Conservation (phyloP, 2,888 invertebrate species). For the Phlogophora meticulosa region DNA sequence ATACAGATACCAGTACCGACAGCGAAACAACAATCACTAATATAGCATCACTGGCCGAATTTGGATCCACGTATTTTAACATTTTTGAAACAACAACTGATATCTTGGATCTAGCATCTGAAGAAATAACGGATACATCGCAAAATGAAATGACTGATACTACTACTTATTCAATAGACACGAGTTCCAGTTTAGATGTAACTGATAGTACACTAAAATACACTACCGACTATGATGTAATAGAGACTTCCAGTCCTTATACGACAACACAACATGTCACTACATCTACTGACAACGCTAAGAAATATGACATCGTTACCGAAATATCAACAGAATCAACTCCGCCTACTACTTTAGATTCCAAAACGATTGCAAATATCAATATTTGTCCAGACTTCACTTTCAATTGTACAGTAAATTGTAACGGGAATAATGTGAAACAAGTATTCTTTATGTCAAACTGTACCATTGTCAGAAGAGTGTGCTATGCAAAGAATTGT, state of each 20-base stretch:
- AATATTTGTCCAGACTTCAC: conserved; percentile 73
- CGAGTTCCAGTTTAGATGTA: conserved; percentile 16
- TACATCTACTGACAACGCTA: conserved; percentile 28
- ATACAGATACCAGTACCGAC: conserved; percentile 48
- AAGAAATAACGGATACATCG: conserved; percentile 15
- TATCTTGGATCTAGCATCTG: conserved; percentile 19
- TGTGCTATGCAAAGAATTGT: conserved; percentile 79
- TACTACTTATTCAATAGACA: conserved; percentile 26
- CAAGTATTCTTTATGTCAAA: conserved; percentile 82
- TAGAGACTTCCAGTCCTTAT: conserved; percentile 39
- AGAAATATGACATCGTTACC: conserved; percentile 30
- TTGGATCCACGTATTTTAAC: conserved; percentile 21
- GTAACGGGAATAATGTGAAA: conserved; percentile 80
- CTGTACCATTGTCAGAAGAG: conserved; percentile 76
- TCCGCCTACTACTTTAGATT: conserved; percentile 17
- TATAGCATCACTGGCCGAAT: conserved; percentile 29
- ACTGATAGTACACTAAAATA: conserved; percentile 31
- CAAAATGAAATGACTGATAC: conserved; percentile 30
- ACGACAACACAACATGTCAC: conserved; percentile 13
- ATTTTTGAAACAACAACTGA: conserved; percentile 36
- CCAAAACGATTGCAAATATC: conserved; percentile 16
- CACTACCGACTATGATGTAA: conserved; percentile 18
- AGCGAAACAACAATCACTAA: conserved; percentile 43
- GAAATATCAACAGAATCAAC: conserved; percentile 34
- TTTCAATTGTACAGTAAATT: conserved; percentile 81